Conservation (phyloP, 2,113 vertebrate genomes). For the Pleuronectes platessa region DNA sequence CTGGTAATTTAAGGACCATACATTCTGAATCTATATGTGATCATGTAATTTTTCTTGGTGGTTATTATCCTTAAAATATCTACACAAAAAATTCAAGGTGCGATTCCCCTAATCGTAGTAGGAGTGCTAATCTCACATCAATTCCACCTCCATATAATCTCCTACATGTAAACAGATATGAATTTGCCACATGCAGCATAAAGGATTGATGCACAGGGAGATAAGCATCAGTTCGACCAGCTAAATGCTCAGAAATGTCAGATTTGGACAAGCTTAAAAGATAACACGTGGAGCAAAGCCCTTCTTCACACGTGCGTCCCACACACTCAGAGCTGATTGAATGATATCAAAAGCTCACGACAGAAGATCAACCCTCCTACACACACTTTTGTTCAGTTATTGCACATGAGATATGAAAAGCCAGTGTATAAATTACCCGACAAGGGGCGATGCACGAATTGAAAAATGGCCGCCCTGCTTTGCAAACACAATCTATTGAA, state of each 20-base stretch:
- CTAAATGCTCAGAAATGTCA: conserved; percentile 28
- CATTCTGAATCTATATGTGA: too few relatives aligned
- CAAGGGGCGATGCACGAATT: conserved; percentile 21
- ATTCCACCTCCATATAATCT: conserved; percentile 38
- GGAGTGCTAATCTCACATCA: conserved; percentile 37
- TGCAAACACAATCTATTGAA: conserved; percentile 44
- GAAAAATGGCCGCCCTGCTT: conserved; percentile 44
- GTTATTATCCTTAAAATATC: background rate
- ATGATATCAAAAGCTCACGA: conserved; percentile 45
- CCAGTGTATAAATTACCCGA: conserved; percentile 36
- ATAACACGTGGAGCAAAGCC: background rate
- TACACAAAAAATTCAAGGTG: background rate
- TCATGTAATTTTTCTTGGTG: too few relatives aligned
- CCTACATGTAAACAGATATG: conserved; percentile 28
- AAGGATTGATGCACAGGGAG: background rate
- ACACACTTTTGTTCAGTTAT: conserved; percentile 9
- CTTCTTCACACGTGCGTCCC: conserved; percentile 19
- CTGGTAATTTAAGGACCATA: too few relatives aligned
- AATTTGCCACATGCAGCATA: conserved; percentile 10
- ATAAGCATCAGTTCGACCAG: conserved; percentile 34
- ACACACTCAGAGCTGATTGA: conserved; percentile 33
- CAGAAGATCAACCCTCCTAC: conserved; percentile 43
- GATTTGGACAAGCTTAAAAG: conserved; percentile 56
- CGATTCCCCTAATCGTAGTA: background rate
- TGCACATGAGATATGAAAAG: conserved; percentile 20